Percentiles rank a stretch among this genome's conserved stretches.
Evolutionary conservation across 1,140 invertebrate genomes (phyloP).

Genomic region (Berghia stephanieae): DNA sequence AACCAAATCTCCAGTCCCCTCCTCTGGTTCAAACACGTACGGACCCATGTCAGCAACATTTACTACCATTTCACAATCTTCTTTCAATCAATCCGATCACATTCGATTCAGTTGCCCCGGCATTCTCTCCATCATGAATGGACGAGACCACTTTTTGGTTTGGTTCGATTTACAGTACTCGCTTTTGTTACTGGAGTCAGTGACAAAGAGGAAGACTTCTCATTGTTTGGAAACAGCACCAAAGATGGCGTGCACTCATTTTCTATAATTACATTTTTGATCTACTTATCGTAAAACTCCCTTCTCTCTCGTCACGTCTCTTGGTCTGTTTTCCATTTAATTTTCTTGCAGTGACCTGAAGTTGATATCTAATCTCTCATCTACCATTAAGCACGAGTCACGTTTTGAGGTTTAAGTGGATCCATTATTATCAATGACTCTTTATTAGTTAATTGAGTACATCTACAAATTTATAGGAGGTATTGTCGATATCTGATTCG

Average conservation of each 20-base stretch:
- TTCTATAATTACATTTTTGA: too few relatives aligned
- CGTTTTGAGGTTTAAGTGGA: not conserved
- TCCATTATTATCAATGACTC: not conserved
- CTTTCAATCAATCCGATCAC: too few relatives aligned
- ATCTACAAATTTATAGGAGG: not conserved
- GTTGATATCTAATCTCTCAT: constrained; percentile 13
- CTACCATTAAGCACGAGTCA: constrained; percentile 8
- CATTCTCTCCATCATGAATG: not conserved
- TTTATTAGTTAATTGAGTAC: not conserved
- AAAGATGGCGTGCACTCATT: too few relatives aligned
- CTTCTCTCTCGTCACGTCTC: too few relatives aligned
- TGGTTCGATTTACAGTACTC: not conserved
- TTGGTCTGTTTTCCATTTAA: not conserved
- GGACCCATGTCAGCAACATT: not conserved
- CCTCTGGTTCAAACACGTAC: not conserved
- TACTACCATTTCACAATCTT: not conserved
- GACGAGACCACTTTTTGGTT: not conserved
- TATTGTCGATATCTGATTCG: constrained; percentile 22
- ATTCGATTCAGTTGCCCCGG: not conserved
- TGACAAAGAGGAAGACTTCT: not conserved
- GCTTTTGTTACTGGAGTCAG: not conserved
- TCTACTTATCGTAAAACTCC: too few relatives aligned
- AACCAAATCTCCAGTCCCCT: not conserved
- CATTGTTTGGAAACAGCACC: not conserved
- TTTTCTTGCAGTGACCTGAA: not conserved